Base-by-base conservation (phyloP, 2,113 vertebrate species). In the Scartelaos histophorus region DNA sequence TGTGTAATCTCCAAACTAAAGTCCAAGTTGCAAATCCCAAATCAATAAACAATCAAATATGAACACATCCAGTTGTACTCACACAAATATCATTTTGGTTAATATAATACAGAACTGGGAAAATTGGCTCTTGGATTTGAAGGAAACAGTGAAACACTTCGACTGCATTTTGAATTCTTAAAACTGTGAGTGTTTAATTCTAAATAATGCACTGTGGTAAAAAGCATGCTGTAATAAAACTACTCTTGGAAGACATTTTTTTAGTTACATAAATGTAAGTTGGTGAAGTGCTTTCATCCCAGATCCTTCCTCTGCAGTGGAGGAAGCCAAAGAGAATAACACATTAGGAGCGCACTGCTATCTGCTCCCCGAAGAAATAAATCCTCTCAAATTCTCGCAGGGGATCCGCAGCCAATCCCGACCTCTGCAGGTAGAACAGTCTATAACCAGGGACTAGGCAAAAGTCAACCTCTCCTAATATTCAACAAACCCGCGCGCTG, bases 251-350 rank as follows among this genome's bases (percentile, higher is more conserved):
- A n/a, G 51, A 7, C n/a, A 54, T n/a, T 54, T 9, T n/a, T 21
- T 54, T 7, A 54, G 9, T n/a, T 54, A n/a, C 51, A 54, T 54
- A 21, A 54, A 25, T 58, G 56, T 15, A 25, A 58, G 3, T 58
- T 58, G 22, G 22, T 25, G 22, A 25, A 58, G 22, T 24, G 56
- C 56, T 58, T 58, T 58, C 65, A 87, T 88, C 69, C 75, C 35
- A 64, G 56, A 73, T 76, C 68, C 34, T 49, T 45, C n/a, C 78
- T 57, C 67, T 51, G 47, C 57, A 64, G 75, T 72, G 35, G 70
- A 80, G 67, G 61, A 62, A 67, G 62, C 65, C 46, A 71, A 78
- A 76, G 60, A 85, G 75, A 85, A 84, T 61, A 78, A 67, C 82
- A 75, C 84, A 78, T 67, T 67, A 29, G 71, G 69, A 22, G 65